phyloP scores from a whole-genome alignment of 92 coral and sea anemone species.

The Siderastrea radians region DNA sequence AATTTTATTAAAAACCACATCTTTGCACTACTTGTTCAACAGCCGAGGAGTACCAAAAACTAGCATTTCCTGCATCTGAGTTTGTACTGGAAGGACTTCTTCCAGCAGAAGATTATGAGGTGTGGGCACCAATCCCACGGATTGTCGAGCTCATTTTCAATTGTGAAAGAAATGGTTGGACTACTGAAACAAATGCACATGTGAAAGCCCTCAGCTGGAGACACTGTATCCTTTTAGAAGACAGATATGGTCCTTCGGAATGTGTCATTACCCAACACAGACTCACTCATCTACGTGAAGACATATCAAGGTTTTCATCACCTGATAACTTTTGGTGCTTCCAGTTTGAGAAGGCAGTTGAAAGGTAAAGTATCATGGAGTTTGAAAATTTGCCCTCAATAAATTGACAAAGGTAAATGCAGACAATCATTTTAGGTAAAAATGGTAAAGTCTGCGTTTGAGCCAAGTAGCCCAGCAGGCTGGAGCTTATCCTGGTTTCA shows the following conservation, averaged over 20 bases:
- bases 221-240: slow-evolving; percentile 63
- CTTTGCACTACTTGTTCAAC: no score
- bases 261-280: slow-evolving; percentile 61
- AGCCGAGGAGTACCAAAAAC: not conserved
- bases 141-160: slow-evolving; percentile 46
- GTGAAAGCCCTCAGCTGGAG: slow-evolving; percentile 49
- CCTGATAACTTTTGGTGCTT: slow-evolving; percentile 50
- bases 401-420: not conserved
- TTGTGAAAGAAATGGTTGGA: slow-evolving; percentile 62
- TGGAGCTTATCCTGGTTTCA: no score
- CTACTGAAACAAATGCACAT: slow-evolving; percentile 43
- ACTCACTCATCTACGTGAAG: slow-evolving; percentile 52
- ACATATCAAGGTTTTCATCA: slow-evolving; percentile 58
- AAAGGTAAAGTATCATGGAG: slow-evolving; percentile 12
- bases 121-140: slow-evolving; percentile 66
- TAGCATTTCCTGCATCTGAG: not conserved
- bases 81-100: slow-evolving; percentile 50
- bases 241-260: slow-evolving; percentile 43
- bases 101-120: slow-evolving; percentile 18
- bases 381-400: not conserved
- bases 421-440: no score
- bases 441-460: no score
- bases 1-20: no score
- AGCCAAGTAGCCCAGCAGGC: no score
- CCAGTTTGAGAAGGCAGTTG: slow-evolving; percentile 48